These are phyloP conservation scores for Spilarctia lutea DNA, from an alignment of 2,888 invertebrate genomes.

Conservation along the genomic window DNA sequence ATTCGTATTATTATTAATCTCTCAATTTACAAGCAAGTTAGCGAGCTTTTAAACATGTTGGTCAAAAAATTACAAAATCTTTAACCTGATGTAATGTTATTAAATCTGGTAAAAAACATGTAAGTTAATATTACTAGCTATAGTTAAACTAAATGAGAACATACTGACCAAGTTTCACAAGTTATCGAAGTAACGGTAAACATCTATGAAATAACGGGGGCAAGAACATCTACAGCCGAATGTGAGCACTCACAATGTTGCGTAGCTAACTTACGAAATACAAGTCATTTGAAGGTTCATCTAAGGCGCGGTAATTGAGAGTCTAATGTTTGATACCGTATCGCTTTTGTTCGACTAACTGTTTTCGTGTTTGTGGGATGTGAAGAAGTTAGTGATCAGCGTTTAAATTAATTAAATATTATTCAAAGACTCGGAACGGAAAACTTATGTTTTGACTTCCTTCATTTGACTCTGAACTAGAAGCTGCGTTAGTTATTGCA, in stretches of 20 bases:
- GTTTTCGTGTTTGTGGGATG: constrained; percentile 34
- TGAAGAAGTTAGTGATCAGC: constrained; percentile 22
- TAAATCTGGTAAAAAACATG: constrained; percentile 12
- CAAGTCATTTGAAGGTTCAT: constrained; percentile 51
- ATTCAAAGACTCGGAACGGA: constrained; percentile 7
- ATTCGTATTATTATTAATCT: background rate
- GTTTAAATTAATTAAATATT: constrained; percentile 21
- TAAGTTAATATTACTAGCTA: constrained; percentile 37
- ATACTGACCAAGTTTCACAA: constrained; percentile 60
- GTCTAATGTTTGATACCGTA: constrained; percentile 47
- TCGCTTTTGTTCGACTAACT: constrained; percentile 46
- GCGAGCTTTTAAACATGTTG: background rate
- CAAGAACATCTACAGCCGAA: constrained; percentile 54
- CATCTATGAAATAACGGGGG: constrained; percentile 66
- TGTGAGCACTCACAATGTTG: constrained; percentile 57
- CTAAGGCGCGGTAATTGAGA: constrained; percentile 49
- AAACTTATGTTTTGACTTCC: background rate
- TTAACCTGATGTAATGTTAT: constrained; percentile 14
- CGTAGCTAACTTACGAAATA: constrained; percentile 57
- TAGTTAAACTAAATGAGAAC: constrained; percentile 48
- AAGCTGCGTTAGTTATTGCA: too few species aligned
- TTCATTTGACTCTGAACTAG: background rate
- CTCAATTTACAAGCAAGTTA: background rate
- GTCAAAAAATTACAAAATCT: constrained; percentile 5
- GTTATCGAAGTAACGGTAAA: constrained; percentile 61